phyloP scores from a whole-genome alignment of 2,888 invertebrate genomes.

The Chrysomela aeneicollis region DNA sequence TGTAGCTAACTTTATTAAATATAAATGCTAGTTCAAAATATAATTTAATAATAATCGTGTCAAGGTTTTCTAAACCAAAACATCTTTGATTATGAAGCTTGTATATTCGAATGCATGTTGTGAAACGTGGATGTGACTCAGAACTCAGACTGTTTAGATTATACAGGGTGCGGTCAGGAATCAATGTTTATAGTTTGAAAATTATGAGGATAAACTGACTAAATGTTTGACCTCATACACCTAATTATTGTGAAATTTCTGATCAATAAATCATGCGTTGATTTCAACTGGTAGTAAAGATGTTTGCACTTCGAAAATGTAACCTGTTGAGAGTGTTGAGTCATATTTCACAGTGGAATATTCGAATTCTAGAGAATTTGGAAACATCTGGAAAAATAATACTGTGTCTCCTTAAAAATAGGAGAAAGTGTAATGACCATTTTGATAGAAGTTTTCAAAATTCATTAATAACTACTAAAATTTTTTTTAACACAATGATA shows the following conservation, averaged over 20 bases:
- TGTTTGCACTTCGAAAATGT: not conserved
- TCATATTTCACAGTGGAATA: not conserved
- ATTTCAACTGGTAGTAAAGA: not conserved
- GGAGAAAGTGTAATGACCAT: too few species aligned
- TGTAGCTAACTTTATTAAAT: not conserved
- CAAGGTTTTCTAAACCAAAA: constrained; percentile 23
- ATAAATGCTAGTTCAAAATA: not conserved
- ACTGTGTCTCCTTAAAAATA: too few species aligned
- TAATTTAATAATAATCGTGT: constrained; percentile 20
- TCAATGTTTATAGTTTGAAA: not conserved
- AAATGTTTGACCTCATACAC: not conserved
- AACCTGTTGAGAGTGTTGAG: not conserved
- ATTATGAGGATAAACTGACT: not conserved
- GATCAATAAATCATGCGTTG: not conserved
- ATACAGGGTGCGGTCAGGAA: constrained; percentile 3
- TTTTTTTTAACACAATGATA: too few species aligned
- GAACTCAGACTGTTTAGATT: constrained; percentile 25
- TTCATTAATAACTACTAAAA: too few species aligned
- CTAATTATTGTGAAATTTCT: not conserved
- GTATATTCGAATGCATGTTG: constrained; percentile 11
- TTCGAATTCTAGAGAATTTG: not conserved
- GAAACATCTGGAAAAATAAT: too few species aligned
- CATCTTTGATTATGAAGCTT: constrained; percentile 14
- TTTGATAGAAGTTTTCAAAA: too few species aligned
- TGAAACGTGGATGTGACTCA: constrained; percentile 21